These are phyloP conservation scores for Linnaemya vulpina DNA, from an alignment of 2,888 invertebrate species.

Conservation along the genomic window DNA sequence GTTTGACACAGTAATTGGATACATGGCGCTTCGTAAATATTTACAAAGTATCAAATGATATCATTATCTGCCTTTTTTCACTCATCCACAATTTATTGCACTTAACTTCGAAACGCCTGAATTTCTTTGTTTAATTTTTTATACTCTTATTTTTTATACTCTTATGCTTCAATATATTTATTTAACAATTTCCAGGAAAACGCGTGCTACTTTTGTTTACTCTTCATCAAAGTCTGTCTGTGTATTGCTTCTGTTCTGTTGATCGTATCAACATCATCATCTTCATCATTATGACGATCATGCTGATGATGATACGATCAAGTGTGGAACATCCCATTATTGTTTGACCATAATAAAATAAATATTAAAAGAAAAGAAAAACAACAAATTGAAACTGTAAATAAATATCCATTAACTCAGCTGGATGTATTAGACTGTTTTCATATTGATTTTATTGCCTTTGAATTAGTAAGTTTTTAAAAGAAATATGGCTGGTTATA, in stretches of 20 bases:
- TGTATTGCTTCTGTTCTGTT: constrained; percentile 64
- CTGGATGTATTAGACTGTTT: constrained; percentile 78
- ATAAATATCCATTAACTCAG: constrained; percentile 81
- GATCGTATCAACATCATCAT: constrained; percentile 59
- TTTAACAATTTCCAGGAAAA: constrained; percentile 71
- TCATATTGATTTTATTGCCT: constrained; percentile 30
- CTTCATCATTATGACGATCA: constrained; percentile 39
- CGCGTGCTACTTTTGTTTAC: constrained; percentile 68
- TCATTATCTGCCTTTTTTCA: constrained; percentile 36
- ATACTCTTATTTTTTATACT: neutral
- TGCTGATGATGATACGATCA: constrained; percentile 54
- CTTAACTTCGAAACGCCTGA: constrained; percentile 33
- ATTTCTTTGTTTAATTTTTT: constrained; percentile 57
- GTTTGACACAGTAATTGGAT: constrained; percentile 30
- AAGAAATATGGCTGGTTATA: constrained; percentile 59
- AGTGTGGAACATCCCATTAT: constrained; percentile 71
- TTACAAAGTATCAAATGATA: constrained; percentile 57
- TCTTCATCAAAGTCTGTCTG: constrained; percentile 45
- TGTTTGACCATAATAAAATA: constrained; percentile 67
- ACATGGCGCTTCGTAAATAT: constrained; percentile 49
- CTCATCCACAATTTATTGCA: constrained; percentile 25
- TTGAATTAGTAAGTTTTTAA: constrained; percentile 28
- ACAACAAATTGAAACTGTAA: constrained; percentile 72
- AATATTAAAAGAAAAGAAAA: constrained; percentile 14
- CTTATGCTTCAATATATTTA: constrained; percentile 41